Conservation (phyloP, 1,140 invertebrate species). For the Ceratitis capitata region DNA sequence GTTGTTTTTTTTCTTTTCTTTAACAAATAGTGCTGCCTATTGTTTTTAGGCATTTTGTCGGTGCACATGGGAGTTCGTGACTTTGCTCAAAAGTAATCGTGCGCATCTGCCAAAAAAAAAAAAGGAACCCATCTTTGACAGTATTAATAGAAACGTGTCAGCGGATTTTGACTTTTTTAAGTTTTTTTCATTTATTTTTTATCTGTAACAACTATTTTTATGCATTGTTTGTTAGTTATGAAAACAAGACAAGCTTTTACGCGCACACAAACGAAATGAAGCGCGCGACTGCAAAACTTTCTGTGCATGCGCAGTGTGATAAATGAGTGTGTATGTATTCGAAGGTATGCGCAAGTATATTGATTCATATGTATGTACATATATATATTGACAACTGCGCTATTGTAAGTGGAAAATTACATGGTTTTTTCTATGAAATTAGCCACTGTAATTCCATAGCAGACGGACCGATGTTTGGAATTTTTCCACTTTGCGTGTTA, state of each 20-base stretch:
- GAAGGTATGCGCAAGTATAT: not conserved
- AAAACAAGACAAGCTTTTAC: not conserved
- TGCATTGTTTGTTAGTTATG: not conserved
- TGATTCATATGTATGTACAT: not conserved
- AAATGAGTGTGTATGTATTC: not conserved
- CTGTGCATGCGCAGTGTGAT: not conserved
- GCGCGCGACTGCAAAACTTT: not conserved
- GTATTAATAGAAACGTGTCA: slow-evolving; percentile 18
- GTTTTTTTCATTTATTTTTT: not conserved
- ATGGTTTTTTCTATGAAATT: not conserved
- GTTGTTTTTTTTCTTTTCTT: not conserved
- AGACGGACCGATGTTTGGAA: not conserved
- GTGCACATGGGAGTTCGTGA: not conserved
- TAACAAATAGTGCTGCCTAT: not conserved
- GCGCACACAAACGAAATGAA: not conserved
- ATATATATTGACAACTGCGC: not conserved
- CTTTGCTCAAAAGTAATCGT: not conserved
- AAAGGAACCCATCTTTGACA: not conserved
- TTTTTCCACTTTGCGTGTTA: not conserved
- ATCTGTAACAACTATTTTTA: not conserved
- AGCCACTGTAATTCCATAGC: not conserved
- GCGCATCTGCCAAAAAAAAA: slow-evolving; percentile 2
- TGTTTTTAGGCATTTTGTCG: not conserved
- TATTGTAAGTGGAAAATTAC: not conserved
- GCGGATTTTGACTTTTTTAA: not conserved